phyloP scores from a whole-genome alignment of 2,888 invertebrate species.

The Nematopogon swammerdamellus region DNA sequence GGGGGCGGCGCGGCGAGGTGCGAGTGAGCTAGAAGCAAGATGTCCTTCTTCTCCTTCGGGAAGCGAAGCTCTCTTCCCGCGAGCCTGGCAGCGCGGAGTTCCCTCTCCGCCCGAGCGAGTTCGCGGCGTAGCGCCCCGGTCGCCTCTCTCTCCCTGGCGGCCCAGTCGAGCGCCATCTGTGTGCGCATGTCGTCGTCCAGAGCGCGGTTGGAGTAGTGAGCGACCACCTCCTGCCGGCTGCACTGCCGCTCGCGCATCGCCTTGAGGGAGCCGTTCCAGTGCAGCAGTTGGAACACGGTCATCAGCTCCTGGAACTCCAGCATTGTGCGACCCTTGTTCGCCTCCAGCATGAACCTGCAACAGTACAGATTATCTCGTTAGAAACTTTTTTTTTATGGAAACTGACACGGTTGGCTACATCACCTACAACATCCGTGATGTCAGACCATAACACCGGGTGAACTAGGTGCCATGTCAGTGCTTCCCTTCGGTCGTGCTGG shows the following conservation, averaged over 20 bases:
- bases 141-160: constrained; percentile 74
- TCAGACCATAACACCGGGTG: no score
- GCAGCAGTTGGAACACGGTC: constrained; percentile 95
- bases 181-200: constrained; percentile 94
- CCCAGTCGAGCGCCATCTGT: constrained; percentile 96
- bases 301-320: constrained; percentile 94
- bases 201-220: constrained; percentile 89
- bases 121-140: constrained; percentile 74
- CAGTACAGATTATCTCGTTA: no score
- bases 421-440: no score
- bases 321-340: constrained; percentile 91
- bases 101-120: constrained; percentile 85
- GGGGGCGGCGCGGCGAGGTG: constrained; percentile 60
- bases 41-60: constrained; percentile 94
- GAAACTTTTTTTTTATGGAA: no score
- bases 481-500: no score
- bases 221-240: constrained; percentile 88
- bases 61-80: constrained; percentile 89
- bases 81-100: constrained; percentile 75
- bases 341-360: constrained; percentile 68
- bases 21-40: constrained; percentile 83
- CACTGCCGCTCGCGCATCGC: constrained; percentile 95
- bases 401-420: no score
- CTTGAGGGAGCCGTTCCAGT: constrained; percentile 95
- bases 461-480: no score